These are phyloP conservation scores for Oxyruncus cristatus DNA, from an alignment of 2,113 vertebrate genomes.

Conservation along the genomic window DNA sequence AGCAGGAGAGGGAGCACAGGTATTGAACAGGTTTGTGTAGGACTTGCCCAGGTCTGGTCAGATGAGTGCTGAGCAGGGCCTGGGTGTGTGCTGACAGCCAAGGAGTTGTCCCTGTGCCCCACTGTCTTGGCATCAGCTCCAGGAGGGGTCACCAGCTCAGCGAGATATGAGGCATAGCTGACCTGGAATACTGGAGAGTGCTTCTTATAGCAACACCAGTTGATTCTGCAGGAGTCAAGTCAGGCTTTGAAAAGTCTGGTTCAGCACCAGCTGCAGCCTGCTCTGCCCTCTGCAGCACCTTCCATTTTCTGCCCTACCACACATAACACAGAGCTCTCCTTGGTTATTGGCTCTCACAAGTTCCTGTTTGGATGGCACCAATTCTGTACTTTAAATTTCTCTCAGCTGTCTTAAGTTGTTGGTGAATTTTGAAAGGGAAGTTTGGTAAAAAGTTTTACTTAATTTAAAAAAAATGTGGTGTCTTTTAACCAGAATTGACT, in stretches of 20 bases:
- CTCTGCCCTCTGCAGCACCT: not conserved
- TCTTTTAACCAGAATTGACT: not conserved
- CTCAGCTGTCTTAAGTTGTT: not conserved
- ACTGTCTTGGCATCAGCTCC: not conserved
- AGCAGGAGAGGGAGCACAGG: not conserved
- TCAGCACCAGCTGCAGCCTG: not conserved
- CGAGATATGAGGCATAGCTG: accelerated
- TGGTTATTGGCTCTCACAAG: not conserved
- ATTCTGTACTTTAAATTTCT: not conserved
- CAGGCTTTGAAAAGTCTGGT: not conserved
- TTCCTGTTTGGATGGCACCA: not conserved
- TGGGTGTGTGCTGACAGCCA: not conserved
- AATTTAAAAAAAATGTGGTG: accelerated
- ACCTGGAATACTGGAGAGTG: too few species aligned
- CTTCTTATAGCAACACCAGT: accelerated
- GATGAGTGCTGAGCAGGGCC: not conserved
- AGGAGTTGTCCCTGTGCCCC: not conserved
- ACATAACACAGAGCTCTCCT: not conserved
- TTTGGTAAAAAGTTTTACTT: not conserved
- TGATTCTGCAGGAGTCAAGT: not conserved
- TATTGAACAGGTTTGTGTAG: not conserved
- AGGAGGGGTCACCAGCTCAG: not conserved
- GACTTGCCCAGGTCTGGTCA: not conserved
- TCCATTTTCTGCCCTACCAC: not conserved
- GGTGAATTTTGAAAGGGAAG: not conserved